Evolutionary conservation across 2,797 vertebrate genomes (phyloP).

Genomic region (Dryobates pubescens): DNA sequence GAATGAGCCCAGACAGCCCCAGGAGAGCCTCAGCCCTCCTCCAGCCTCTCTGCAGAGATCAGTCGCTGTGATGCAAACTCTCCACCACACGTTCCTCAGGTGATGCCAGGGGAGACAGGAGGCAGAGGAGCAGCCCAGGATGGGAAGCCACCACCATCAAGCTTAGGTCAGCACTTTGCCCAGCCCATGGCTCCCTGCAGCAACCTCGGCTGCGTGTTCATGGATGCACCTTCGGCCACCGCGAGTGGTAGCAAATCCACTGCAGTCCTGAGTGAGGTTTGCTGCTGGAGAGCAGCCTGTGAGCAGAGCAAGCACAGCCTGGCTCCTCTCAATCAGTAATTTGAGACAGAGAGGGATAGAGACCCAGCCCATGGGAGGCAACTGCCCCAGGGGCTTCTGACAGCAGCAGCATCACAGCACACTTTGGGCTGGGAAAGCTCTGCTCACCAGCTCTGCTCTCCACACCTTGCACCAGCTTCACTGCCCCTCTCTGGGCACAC

Average conservation of each 20-base stretch:
- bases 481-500: no score
- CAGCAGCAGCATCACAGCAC: not conserved
- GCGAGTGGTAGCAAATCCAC: accelerated
- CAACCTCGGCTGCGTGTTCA: accelerated
- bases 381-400: accelerated
- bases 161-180: not conserved
- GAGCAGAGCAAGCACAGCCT: accelerated
- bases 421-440: no score
- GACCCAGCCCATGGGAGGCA: not conserved
- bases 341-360: accelerated
- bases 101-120: accelerated
- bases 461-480: no score
- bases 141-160: accelerated
- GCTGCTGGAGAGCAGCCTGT: not conserved
- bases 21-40: accelerated
- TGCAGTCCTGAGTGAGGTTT: accelerated
- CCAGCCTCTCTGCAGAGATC: not conserved
- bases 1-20: not conserved
- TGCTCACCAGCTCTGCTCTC: no score
- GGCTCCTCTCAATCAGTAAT: not conserved
- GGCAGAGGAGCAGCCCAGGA: accelerated
- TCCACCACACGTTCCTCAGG: accelerated
- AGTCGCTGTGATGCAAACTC: accelerated
- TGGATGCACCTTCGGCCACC: accelerated
- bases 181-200: accelerated